Evolutionary conservation across 2,113 vertebrate species (phyloP).

Genomic region (Sander vitreus): DNA sequence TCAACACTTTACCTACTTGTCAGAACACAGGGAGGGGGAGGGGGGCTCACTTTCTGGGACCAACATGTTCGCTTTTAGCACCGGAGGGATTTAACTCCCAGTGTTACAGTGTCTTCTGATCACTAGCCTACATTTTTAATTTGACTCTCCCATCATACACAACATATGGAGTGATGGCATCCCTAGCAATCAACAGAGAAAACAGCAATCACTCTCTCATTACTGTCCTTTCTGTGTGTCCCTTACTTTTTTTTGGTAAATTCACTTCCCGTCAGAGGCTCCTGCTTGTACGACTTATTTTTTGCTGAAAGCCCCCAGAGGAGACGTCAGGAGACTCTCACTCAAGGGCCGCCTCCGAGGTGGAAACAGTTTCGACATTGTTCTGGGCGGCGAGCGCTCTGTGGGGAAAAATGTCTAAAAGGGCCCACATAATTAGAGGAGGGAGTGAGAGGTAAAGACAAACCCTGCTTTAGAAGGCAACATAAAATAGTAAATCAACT

Average conservation of each 20-base stretch:
- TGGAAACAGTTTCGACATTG: conserved; percentile 76
- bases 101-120: conserved; percentile 85
- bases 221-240: conserved; percentile 81
- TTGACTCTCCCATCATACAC: conserved; percentile 68
- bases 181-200: conserved; percentile 84
- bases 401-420: conserved; percentile 72
- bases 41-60: neutral
- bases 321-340: conserved; percentile 73
- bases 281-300: conserved; percentile 82
- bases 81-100: conserved; percentile 66
- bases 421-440: conserved; percentile 75
- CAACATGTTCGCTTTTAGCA: neutral
- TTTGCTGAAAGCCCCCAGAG: conserved; percentile 80
- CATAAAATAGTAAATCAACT: conserved; percentile 54
- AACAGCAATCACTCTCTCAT: conserved; percentile 82
- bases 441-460: conserved; percentile 68
- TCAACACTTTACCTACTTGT: conserved; percentile 16
- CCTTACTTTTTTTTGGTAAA: neutral
- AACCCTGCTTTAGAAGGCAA: conserved; percentile 60
- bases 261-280: conserved; percentile 62
- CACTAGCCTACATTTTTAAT: conserved; percentile 76
- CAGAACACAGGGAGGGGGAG: neutral
- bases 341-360: conserved; percentile 65
- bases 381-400: conserved; percentile 72
- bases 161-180: conserved; percentile 86